Conservation (phyloP, 2,888 invertebrate genomes). For the Drosophila suboccidentalis region DNA sequence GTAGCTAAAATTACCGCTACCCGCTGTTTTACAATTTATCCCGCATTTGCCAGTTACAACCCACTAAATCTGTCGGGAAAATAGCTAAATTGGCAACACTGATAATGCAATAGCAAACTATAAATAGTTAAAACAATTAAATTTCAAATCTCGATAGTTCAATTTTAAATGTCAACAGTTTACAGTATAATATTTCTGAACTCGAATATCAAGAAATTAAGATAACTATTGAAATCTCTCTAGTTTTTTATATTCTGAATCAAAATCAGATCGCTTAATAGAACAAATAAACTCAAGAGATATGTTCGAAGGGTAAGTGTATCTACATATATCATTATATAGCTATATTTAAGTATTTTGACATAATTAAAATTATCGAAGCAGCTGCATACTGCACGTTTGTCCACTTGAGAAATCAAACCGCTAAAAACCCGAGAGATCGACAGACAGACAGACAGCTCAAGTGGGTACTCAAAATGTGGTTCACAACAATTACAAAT, state of each 20-base stretch:
- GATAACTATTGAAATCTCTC: too few species aligned
- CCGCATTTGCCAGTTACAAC: too few species aligned
- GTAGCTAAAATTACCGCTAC: too few species aligned
- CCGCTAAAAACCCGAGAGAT: slow-evolving; percentile 1
- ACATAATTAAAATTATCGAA: slow-evolving; percentile 40
- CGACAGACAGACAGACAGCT: slow-evolving; percentile 2
- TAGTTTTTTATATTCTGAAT: neutral
- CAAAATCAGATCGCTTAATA: slow-evolving; percentile 1
- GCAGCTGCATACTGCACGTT: slow-evolving; percentile 30
- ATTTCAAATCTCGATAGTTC: too few species aligned
- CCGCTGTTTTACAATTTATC: too few species aligned
- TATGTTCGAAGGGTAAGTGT: slow-evolving; percentile 9
- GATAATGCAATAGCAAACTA: too few species aligned
- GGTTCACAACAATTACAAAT: slow-evolving; percentile 18
- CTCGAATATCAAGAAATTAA: too few species aligned
- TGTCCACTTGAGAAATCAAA: slow-evolving; percentile 27
- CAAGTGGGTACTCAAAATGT: slow-evolving; percentile 33
- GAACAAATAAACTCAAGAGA: slow-evolving; percentile 17
- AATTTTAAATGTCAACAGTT: too few species aligned
- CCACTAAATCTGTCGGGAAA: too few species aligned
- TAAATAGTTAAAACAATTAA: too few species aligned
- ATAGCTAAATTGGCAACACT: too few species aligned
- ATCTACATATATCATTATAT: neutral
- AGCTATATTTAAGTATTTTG: slow-evolving; percentile 32
- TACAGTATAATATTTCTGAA: too few species aligned